Evolutionary conservation across 2,113 vertebrate species (phyloP).

Genomic region (Paramormyrops kingsleyae): DNA sequence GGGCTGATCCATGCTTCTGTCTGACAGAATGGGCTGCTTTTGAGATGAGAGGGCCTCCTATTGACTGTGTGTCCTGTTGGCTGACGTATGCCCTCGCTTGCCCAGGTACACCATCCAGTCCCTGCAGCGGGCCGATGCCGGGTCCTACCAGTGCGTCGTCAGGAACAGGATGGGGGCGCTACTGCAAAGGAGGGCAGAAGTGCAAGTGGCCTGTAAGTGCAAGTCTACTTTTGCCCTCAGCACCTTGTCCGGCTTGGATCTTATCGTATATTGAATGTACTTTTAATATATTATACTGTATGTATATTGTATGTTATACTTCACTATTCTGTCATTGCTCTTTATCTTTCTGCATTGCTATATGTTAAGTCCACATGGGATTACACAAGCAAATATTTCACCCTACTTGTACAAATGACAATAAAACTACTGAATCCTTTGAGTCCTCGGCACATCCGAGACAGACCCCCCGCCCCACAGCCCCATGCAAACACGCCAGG

Average conservation of each 20-base stretch:
- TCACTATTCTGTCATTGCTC: not conserved
- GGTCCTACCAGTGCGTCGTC: constrained; percentile 70
- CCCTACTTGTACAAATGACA: not conserved
- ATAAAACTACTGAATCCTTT: not conserved
- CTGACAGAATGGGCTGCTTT: not conserved
- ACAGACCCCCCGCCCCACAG: not conserved
- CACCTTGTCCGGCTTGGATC: not conserved
- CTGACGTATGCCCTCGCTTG: not conserved
- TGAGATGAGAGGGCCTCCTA: not conserved
- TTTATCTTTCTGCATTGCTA: not conserved
- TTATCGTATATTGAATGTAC: not conserved
- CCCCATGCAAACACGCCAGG: not conserved
- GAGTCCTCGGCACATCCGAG: not conserved
- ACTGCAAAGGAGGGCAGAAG: constrained; percentile 67
- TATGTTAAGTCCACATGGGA: not conserved
- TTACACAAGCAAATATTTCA: not conserved
- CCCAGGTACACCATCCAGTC: constrained; percentile 67
- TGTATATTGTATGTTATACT: not conserved
- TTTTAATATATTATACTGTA: not conserved
- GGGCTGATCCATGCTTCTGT: not conserved
- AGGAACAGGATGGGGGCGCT: constrained; percentile 75
- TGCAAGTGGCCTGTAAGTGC: constrained; percentile 77
- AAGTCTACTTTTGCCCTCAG: not conserved
- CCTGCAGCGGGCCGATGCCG: constrained; percentile 60
- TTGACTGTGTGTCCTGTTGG: not conserved